Base-by-base conservation (phyloP, 2,888 invertebrate genomes). In the Coenonympha glycerion region DNA sequence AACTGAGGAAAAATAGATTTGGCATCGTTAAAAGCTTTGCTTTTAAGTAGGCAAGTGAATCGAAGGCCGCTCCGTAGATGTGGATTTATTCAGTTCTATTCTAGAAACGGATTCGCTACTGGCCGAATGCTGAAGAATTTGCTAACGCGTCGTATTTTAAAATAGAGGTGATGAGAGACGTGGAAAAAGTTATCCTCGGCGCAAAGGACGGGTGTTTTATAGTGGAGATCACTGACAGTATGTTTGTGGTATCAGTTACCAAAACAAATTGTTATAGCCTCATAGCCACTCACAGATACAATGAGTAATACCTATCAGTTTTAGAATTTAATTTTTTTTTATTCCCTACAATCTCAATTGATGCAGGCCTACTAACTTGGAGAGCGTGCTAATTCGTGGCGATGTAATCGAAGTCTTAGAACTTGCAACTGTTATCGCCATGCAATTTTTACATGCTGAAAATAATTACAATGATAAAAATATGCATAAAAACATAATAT, bases 51-150 rank as follows among this genome's bases (percentile, higher is more conserved):
- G 53, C 49, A 61, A 60, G 57, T 52, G 22, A 53, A 55, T 47
- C 50, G 61, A 65, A 62, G 64, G 61, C 54, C 64, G 54, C 44
- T 52, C 56, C 47, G 49, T 59, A 55, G 52, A 58, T 53, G 56
- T 52, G 60, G 59, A 58, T 60, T 54, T 56, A 59, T 60, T 59
- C 58, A 56, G 60, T 63, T 55, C 58, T 66, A 62, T 73, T 76
- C 65, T 76, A 67, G 64, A 69, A 68, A 34, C 47, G 49, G 30
- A 49, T 52, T 21, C 45, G 41, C 47, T 50, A 46, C 53, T 16
- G 47, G 41, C 47, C 47, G 46, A 49, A 36, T 33, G 28, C 44
- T 39, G 36, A 45, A 31, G 49, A 53, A 49, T 53, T 46, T 47
- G 31, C 26, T 49, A 40, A 34, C 42, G 47, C 42, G 47, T 41